phyloP scores from a whole-genome alignment of 2,888 invertebrate species.

The Flabesymbios commensalis region DNA sequence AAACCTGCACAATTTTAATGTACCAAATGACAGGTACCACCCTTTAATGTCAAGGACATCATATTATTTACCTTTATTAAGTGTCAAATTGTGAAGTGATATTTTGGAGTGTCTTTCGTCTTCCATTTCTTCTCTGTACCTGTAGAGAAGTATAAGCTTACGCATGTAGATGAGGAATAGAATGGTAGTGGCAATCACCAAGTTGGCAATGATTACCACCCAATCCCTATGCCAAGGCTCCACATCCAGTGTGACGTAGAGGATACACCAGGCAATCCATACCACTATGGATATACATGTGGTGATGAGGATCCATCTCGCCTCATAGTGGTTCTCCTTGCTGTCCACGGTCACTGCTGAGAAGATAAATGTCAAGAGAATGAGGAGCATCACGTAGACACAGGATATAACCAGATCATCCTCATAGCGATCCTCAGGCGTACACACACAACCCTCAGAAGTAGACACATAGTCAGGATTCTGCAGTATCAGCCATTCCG shows the following conservation, averaged over 20 bases:
- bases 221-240: conserved; percentile 59
- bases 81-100: no score
- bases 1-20: no score
- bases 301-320: conserved; percentile 60
- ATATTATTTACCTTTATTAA: no score
- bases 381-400: conserved; percentile 61
- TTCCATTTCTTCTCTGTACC: conserved; percentile 47
- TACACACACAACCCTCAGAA: background rate
- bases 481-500: conserved; percentile 62
- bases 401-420: conserved; percentile 60
- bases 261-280: conserved; percentile 61
- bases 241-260: conserved; percentile 47
- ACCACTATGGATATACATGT: conserved; percentile 52
- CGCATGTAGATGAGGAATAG: conserved; percentile 59
- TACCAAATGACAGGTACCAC: no score
- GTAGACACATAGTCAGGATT: conserved; percentile 21
- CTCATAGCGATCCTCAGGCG: conserved; percentile 47
- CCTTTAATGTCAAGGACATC: no score
- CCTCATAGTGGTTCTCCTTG: conserved; percentile 59
- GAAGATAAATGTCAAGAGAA: conserved; percentile 58
- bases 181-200: conserved; percentile 59
- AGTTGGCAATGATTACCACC: conserved; percentile 59
- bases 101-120: no score
- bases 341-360: conserved; percentile 57
- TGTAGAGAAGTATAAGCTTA: conserved; percentile 56